These are phyloP conservation scores for Choloepus didactylus DNA, from an alignment of 2,797 vertebrate genomes.

Conservation along the genomic window DNA sequence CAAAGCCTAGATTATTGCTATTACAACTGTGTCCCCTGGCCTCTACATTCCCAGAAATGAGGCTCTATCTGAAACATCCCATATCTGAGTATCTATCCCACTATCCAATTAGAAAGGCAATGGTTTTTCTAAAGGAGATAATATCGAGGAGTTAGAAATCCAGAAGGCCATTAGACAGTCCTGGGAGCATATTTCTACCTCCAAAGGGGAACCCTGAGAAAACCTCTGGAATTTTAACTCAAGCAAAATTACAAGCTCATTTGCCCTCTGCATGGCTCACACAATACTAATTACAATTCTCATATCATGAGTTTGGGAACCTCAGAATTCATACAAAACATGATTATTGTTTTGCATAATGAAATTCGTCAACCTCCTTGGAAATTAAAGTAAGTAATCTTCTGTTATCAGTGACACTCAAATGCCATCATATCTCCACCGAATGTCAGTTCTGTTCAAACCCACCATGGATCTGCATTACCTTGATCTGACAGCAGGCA, in stretches of 20 bases:
- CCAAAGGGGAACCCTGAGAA: constrained; percentile 56
- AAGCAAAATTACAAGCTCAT: constrained; percentile 73
- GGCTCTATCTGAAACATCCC: neutral
- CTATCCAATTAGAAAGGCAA: constrained; percentile 40
- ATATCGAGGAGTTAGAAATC: constrained; percentile 2
- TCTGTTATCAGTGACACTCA: constrained; percentile 71
- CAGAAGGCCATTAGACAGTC: constrained; percentile 37
- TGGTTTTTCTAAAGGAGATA: neutral
- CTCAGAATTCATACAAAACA: constrained; percentile 71
- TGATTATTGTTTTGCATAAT: constrained; percentile 76
- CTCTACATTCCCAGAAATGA: neutral
- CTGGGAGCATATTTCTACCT: neutral
- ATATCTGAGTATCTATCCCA: neutral
- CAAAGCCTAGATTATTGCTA: constrained; percentile 16
- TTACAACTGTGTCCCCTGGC: neutral
- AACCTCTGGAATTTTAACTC: constrained; percentile 75
- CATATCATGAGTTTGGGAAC: constrained; percentile 61
- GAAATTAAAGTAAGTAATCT: constrained; percentile 73
- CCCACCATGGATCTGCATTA: neutral
- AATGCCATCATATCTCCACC: neutral
- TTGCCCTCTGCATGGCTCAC: constrained; percentile 53
- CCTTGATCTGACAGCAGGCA: constrained; percentile 63
- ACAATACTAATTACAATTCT: constrained; percentile 75
- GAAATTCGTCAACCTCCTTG: constrained; percentile 67
- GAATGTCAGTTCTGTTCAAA: constrained; percentile 37